A percentile compares a stretch with the other conserved stretches of the same genome.
Evolutionary conservation across 2,888 invertebrate genomes (phyloP).

Genomic region (Seladonia tumulorum): DNA sequence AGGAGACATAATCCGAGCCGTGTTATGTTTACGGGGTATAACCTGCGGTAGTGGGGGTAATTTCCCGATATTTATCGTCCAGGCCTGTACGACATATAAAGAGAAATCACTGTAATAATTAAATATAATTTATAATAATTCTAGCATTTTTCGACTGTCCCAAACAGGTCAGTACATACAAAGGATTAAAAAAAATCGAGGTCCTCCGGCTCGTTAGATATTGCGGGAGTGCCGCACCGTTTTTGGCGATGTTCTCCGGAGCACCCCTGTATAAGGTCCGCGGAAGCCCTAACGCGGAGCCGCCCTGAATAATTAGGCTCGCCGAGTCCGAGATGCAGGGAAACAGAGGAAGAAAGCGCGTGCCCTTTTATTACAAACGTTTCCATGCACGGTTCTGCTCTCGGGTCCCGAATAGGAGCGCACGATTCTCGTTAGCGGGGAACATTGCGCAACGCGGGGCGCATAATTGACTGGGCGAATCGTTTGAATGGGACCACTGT

Average conservation of each 20-base stretch:
- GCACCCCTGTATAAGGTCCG: conserved; percentile 6
- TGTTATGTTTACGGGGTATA: no score
- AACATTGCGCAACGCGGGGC: conserved; percentile 52
- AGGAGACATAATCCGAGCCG: no score
- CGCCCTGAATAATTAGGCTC: conserved; percentile 3
- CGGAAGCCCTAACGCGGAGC: conserved; percentile 2
- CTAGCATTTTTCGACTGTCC: background rate
- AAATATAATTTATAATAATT: no score
- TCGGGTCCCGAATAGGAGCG: conserved; percentile 39
- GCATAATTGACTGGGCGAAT: conserved; percentile 55
- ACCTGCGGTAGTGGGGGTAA: no score
- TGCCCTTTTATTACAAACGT: conserved; percentile 21
- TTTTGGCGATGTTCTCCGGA: background rate
- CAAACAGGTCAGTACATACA: background rate
- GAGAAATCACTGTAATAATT: no score
- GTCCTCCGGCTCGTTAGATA: background rate
- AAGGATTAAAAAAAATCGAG: background rate
- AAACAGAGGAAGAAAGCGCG: background rate
- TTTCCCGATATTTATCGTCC: no score
- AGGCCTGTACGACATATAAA: no score
- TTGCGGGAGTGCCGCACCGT: background rate
- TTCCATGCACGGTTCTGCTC: background rate
- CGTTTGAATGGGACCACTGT: conserved; percentile 62
- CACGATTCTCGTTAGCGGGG: conserved; percentile 46
- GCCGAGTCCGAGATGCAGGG: conserved; percentile 14